Conservation (phyloP, 2,113 vertebrate genomes). For the Phocoena sinus region DNA sequence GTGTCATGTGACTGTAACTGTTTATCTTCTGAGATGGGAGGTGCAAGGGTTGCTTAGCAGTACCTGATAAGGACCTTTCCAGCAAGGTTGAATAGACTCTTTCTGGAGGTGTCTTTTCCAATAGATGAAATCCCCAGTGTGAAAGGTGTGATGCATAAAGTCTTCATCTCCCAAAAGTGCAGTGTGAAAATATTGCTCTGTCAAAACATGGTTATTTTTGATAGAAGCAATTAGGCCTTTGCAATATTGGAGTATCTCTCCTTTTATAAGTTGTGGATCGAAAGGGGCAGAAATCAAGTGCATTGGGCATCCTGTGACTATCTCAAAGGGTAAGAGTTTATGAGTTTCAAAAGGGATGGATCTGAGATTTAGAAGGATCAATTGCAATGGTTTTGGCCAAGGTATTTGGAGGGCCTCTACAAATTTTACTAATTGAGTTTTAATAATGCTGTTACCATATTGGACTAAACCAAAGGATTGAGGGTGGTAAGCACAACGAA, state of each 20-base stretch:
- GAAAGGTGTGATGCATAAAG: too few relatives aligned
- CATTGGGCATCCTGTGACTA: background rate
- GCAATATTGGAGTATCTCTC: background rate
- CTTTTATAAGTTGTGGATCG: background rate
- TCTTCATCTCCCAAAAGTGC: background rate
- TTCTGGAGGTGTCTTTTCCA: background rate
- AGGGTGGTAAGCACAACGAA: background rate
- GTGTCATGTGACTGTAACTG: background rate
- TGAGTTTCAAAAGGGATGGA: background rate
- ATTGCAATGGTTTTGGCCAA: background rate
- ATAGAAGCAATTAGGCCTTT: background rate
- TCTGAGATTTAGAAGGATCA: background rate
- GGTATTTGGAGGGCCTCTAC: background rate
- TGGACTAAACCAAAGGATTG: background rate
- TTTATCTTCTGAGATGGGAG: background rate
- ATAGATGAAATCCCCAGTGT: background rate
- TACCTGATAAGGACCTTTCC: background rate
- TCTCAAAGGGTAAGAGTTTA: background rate
- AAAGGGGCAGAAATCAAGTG: background rate
- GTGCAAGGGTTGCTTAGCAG: background rate
- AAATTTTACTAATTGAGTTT: background rate
- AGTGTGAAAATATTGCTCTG: background rate
- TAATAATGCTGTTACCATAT: background rate
- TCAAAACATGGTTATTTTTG: background rate
- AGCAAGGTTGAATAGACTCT: background rate